phyloP scores from a whole-genome alignment of 2,797 vertebrate species.

The Lindbergichthys nudifrons region DNA sequence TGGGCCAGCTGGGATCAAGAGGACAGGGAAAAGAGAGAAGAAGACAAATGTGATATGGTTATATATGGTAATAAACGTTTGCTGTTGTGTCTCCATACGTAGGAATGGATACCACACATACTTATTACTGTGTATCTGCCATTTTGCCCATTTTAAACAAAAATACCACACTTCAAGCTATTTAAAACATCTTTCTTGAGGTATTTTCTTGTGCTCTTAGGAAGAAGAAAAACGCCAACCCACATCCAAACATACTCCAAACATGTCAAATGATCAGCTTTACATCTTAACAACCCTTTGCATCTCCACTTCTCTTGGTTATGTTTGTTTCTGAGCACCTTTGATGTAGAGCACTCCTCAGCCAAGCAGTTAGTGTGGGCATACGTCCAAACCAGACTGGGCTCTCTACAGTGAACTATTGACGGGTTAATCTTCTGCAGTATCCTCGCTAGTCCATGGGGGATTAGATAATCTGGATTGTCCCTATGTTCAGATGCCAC shows the following conservation, averaged over 20 bases:
- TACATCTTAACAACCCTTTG: conserved; percentile 21
- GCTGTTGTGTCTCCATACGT: too few relatives aligned
- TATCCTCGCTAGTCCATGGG: conserved; percentile 27
- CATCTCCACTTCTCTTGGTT: conserved; percentile 33
- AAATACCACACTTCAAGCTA: neutral
- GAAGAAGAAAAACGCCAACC: conserved; percentile 7
- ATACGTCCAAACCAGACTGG: conserved; percentile 40
- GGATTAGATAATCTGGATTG: conserved; percentile 72
- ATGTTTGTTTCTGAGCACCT: conserved; percentile 27
- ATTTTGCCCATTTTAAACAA: neutral
- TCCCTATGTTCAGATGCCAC: conserved; percentile 47
- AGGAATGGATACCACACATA: neutral
- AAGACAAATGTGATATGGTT: neutral
- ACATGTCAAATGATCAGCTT: conserved; percentile 56
- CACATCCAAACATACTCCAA: conserved; percentile 13
- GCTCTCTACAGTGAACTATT: conserved; percentile 34
- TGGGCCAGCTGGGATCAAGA: conserved; percentile 69
- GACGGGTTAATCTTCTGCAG: conserved; percentile 57
- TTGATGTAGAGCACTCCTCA: conserved; percentile 44
- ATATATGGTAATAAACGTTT: neutral
- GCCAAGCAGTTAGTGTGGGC: conserved; percentile 46
- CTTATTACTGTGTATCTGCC: neutral
- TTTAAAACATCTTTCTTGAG: conserved; percentile 2
- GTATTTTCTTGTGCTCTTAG: neutral
- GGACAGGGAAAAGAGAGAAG: neutral